Percentiles rank a stretch among this genome's conserved stretches.
Conservation (phyloP, 2,113 vertebrate genomes). For the Noctilio leporinus region DNA sequence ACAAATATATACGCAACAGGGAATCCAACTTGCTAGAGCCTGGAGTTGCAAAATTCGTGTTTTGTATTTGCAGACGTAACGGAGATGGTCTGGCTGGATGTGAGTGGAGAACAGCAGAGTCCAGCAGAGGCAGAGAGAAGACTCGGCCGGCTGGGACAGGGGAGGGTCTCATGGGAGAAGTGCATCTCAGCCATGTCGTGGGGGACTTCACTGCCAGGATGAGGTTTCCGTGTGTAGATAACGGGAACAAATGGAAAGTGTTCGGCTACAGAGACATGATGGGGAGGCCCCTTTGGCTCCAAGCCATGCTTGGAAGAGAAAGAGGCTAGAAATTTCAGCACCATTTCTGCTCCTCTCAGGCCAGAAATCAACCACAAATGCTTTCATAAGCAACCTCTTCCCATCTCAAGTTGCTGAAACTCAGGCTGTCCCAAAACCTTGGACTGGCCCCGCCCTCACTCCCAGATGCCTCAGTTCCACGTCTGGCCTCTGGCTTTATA, state of each 20-base stretch:
- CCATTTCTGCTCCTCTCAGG: not conserved
- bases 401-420: not conserved
- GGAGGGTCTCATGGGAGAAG: not conserved
- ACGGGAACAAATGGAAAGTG: not conserved
- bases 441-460: not conserved
- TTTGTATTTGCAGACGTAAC: not conserved
- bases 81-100: accelerated
- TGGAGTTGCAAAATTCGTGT: not conserved
- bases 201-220: not conserved
- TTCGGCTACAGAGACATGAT: not conserved
- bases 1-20: too few relatives aligned
- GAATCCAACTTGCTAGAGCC: not conserved
- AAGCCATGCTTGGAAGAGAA: not conserved
- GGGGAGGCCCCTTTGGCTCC: not conserved
- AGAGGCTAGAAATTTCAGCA: not conserved
- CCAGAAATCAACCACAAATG: slow-evolving; percentile 5
- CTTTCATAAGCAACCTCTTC: not conserved
- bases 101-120: not conserved
- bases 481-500: not conserved
- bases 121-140: not conserved
- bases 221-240: not conserved
- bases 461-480: not conserved
- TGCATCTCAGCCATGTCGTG: not conserved
- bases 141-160: too few relatives aligned
- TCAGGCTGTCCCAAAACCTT: not conserved